A percentile compares a stretch with the other conserved stretches of the same genome.
phyloP scores from a whole-genome alignment of 2,797 vertebrate genomes.

The Prunella strophiata region DNA sequence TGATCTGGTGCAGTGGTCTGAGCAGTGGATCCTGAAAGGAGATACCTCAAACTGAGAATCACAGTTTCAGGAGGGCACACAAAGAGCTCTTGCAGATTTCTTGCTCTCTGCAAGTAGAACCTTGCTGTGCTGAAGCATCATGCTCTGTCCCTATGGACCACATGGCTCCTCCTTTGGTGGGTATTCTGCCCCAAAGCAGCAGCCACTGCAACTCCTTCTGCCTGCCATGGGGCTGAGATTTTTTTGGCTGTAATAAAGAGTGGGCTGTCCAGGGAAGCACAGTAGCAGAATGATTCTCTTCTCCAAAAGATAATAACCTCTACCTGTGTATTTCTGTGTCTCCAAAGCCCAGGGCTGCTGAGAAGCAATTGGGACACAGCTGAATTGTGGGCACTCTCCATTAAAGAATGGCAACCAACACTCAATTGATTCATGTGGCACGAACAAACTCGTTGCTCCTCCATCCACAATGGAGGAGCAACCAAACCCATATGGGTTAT shows the following conservation, averaged over 20 bases:
- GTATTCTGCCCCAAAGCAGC: neutral
- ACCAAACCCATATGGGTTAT: too few relatives aligned
- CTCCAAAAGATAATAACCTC: neutral
- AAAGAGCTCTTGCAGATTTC: neutral
- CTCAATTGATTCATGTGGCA: neutral
- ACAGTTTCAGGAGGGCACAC: neutral
- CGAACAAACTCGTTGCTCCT: neutral
- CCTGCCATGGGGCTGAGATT: neutral
- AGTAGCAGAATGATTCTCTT: neutral
- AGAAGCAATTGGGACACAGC: neutral
- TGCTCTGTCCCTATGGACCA: neutral
- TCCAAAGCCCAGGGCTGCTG: neutral
- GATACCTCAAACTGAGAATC: neutral
- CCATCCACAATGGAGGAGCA: too few relatives aligned
- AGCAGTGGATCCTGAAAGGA: neutral
- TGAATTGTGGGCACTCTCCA: neutral
- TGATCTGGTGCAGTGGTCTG: neutral
- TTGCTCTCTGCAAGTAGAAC: neutral
- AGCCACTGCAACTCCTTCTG: neutral
- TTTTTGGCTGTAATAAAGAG: neutral
- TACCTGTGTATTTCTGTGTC: neutral
- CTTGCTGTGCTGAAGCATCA: neutral
- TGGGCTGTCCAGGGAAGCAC: neutral
- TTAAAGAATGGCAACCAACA: neutral
- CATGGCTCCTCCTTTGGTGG: neutral